phyloP scores from a whole-genome alignment of 2,888 invertebrate species.

The Harpagoxenus sublaevis region DNA sequence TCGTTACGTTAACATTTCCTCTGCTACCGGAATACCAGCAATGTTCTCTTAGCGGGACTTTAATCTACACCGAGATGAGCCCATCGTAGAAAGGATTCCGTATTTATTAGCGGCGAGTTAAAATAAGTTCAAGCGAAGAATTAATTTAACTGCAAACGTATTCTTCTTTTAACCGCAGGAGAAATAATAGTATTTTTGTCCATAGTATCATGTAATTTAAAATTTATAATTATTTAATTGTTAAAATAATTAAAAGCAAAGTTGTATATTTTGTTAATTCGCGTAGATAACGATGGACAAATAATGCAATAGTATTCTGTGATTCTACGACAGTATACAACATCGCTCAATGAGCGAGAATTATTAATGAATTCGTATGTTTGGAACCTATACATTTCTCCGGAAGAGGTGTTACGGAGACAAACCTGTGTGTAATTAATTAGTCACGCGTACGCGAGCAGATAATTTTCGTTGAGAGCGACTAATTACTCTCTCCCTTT shows the following conservation, averaged over 20 bases:
- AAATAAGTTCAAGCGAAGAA: constrained; percentile 2
- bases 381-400: not conserved
- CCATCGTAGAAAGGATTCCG: not conserved
- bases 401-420: constrained; percentile 51
- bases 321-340: not conserved
- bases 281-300: not conserved
- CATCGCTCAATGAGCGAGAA: not conserved
- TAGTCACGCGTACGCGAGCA: constrained; percentile 64
- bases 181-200: not conserved
- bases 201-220: not conserved
- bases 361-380: constrained; percentile 37
- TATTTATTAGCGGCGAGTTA: constrained; percentile 23
- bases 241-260: constrained; percentile 11
- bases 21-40: not conserved
- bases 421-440: constrained; percentile 62
- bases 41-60: constrained; percentile 4
- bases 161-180: not conserved
- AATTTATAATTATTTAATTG: not conserved
- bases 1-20: constrained; percentile 43
- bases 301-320: not conserved
- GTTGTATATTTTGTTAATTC: not conserved
- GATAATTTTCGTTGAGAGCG: constrained; percentile 65
- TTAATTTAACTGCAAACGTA: not conserved
- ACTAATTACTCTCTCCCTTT: constrained; percentile 69
- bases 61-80: not conserved